These are phyloP conservation scores for Crenuchus spilurus DNA, from an alignment of 2,797 vertebrate species.

Conservation along the genomic window DNA sequence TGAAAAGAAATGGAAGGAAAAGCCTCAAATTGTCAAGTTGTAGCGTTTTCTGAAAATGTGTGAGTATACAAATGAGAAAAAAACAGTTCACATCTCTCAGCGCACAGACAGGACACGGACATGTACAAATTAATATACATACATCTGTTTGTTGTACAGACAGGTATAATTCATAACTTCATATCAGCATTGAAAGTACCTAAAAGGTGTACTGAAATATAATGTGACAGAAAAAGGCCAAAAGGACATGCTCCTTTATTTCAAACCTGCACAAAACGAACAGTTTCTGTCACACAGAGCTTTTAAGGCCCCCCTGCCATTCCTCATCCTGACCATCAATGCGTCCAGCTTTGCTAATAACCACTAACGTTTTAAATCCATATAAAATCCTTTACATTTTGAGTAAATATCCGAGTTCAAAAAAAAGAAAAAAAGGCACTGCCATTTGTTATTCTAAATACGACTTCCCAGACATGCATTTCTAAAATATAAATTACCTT, in stretches of 20 bases:
- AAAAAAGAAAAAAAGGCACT: conserved; percentile 90
- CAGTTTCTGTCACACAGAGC: conserved; percentile 22
- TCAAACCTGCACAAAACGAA: conserved; percentile 11
- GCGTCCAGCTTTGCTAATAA: conserved; percentile 59
- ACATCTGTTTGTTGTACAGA: conserved; percentile 66
- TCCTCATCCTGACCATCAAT: conserved; percentile 38
- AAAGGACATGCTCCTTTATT: conserved; percentile 33
- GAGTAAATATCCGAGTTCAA: conserved; percentile 79
- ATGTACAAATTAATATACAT: conserved; percentile 42
- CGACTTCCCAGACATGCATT: conserved; percentile 87
- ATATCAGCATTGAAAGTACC: conserved; percentile 76
- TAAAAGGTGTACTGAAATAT: conserved; percentile 67
- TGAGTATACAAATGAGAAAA: conserved; percentile 69
- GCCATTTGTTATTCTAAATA: conserved; percentile 91
- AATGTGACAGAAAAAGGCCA: conserved; percentile 38
- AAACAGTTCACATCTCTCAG: conserved; percentile 19
- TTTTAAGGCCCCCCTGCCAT: too few species aligned
- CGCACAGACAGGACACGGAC: conserved; percentile 20
- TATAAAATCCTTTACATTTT: conserved; percentile 75
- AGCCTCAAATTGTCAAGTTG: too few species aligned
- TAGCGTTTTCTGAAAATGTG: conserved; percentile 40
- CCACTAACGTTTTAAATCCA: conserved; percentile 64
- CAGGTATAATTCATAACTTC: conserved; percentile 71
- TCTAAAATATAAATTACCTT: conserved; percentile 87
- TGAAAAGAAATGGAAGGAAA: too few species aligned